A percentile compares a stretch with the other conserved stretches of the same genome.
Conservation (phyloP, 2,888 invertebrate genomes). For the Tetheella fluctuosa region DNA sequence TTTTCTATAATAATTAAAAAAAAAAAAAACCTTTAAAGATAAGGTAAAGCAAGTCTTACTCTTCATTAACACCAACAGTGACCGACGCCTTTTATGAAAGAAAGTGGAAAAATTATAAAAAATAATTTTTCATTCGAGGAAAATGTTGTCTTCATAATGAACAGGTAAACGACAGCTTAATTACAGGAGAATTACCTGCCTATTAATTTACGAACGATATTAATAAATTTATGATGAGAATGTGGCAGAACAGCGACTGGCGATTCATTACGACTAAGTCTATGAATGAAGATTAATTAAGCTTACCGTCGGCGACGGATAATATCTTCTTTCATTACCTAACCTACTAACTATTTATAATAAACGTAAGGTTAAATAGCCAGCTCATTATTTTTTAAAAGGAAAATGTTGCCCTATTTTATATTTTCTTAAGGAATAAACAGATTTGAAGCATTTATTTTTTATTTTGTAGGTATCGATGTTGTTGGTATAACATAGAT, state of each 20-base stretch:
- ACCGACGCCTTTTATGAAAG: background rate
- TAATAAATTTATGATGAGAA: constrained; percentile 26
- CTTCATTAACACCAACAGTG: too few relatives aligned
- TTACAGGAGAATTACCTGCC: constrained; percentile 21
- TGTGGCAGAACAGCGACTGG: constrained; percentile 19
- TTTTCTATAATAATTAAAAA: too few relatives aligned
- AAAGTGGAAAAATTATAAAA: constrained; percentile 1
- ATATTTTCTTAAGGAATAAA: too few relatives aligned
- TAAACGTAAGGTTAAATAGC: background rate
- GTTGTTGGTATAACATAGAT: too few relatives aligned
- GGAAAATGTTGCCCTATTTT: background rate
- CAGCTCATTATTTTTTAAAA: background rate
- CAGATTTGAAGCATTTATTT: background rate
- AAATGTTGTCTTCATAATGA: constrained; percentile 19
- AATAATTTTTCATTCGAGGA: constrained; percentile 3
- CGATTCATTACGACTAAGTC: constrained; percentile 25
- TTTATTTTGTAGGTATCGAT: too few relatives aligned
- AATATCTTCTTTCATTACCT: background rate
- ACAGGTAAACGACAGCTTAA: constrained; percentile 19
- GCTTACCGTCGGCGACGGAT: constrained; percentile 13
- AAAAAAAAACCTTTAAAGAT: too few relatives aligned
- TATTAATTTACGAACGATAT: constrained; percentile 23
- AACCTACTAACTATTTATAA: background rate
- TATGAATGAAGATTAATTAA: constrained; percentile 14
- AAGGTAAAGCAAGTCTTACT: too few relatives aligned